Evolutionary conservation across 2,797 vertebrate genomes (phyloP).

Genomic region (Alosa sapidissima): DNA sequence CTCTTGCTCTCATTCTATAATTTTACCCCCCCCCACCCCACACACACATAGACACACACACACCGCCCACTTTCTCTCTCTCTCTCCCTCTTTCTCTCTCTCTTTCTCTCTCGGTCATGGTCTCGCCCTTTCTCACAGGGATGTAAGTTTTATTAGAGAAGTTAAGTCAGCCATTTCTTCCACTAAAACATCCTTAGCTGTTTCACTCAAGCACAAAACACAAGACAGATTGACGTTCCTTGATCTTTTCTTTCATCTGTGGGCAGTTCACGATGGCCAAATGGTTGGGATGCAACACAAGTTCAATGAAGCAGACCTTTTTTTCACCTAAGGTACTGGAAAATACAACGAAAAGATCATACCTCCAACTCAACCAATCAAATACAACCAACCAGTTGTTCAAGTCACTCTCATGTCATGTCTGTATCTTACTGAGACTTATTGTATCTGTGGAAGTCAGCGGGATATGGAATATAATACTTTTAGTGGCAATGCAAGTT

Average conservation of each 20-base stretch:
- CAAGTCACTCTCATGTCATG: not conserved
- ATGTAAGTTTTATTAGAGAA: not conserved
- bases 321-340: not conserved
- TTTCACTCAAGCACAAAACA: conserved; percentile 7
- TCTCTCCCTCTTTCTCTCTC: not conserved
- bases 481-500: no score
- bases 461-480: no score
- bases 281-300: not conserved
- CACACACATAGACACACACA: not conserved
- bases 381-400: conserved; percentile 1
- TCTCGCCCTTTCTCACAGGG: not conserved
- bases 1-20: conserved; percentile 12
- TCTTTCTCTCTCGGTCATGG: not conserved
- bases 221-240: not conserved
- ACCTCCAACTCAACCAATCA: not conserved
- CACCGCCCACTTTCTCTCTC: not conserved
- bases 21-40: not conserved
- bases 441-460: no score
- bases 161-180: conserved; percentile 18
- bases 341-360: not conserved
- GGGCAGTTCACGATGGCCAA: not conserved
- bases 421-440: not conserved
- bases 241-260: not conserved
- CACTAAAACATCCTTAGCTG: not conserved
- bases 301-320: not conserved